Base-by-base conservation (phyloP, 2,113 vertebrate species). In the Carassius gibelio region DNA sequence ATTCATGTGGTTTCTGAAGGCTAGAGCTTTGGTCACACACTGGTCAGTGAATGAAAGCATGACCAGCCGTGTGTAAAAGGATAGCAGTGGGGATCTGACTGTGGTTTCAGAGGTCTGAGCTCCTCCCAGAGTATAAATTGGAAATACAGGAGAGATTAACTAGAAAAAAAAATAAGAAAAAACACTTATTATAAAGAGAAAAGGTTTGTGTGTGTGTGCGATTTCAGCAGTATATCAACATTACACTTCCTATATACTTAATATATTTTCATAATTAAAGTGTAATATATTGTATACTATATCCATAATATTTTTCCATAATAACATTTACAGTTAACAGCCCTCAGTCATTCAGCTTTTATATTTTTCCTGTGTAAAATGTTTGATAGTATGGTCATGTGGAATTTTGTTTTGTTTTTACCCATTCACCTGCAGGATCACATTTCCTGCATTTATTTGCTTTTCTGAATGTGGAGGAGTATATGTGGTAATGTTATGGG, bases 361-460 rank as follows among this genome's bases (percentile, higher is more conserved):
- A 57, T 75, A 61, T 61, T 82, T 45, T 34, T 23, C 13, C 2
- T 38, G 15, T 45, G 30, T 59, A 36, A 45, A 30, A 76, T 38
- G 50, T 80, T 45, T 52, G 36, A 72, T 72, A n/a, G 79, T 36
- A 81, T 61, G 75, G 23, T 66, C 48, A 3, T 81, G 2, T 50
- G 61, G 61, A 57, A 23, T 72, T 78, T 71, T 85, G 75, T 82
- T 87, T 87, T 85, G 80, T 83, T 77, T 80, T 68, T 61, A 45
- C 57, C 5, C 30, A 79, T 83, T 57, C 64, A 79, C 77, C 75
- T 82, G 75, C 26, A 66, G 81, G 84, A 75, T 88, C 57, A 42
- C 68, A 21, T 75, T 84, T 75, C 74, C n/a, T 55, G 62, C 80
- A 86, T 88, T 86, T 84, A 52, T 81, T 84, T 80, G 69, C 57